Base-by-base conservation (phyloP, 2,113 vertebrate species). In the Sinocyclocheilus anophthalmus region DNA sequence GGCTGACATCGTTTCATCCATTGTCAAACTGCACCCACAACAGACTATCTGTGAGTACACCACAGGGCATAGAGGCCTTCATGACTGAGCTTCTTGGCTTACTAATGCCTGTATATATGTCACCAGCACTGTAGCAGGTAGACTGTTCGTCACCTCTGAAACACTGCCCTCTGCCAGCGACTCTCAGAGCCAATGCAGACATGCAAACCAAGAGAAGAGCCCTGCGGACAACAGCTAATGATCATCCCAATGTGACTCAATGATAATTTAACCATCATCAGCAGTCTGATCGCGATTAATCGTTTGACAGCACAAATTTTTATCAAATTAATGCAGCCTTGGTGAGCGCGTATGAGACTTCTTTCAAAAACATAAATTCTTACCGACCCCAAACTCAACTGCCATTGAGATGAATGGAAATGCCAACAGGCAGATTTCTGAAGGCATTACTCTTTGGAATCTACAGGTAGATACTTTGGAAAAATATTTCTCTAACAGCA, bases 121-220 rank as follows among this genome's bases (percentile, higher is more conserved):
- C 55, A 79, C 20, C 33, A 61, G 77, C 77, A 42, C 18, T 37
- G 50, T 78, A 18, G 13, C 59, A 81, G 79, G 39, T 81, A 45
- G 37, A 45, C 39, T 30, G 37, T 53, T 70, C 6, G 26, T 53
- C 65, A 83, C 59, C n/a, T 83, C 84, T 53, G 91, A 93, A 92
- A 94, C 91, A 88, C 93, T 92, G 92, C 94, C 93, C 93, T 92
- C 93, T 94, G 88, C 86, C 92, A 91, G 92, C 81, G 12, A 85
- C 87, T 86, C 76, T 88, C 76, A 86, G 84, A 85, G 77, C 87
- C 83, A 87, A 42, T 42, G n/a, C 83, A 39, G 30, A 14, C 55
- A 76, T 26, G 14, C 33, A 20, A 37, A 65, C 11, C 57, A 65
- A 78, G 14, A 18, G 14, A 65, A 85, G 14, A 55, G 53, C 57